A percentile compares a stretch with the other conserved stretches of the same genome.
Conservation (phyloP, 2,113 vertebrate genomes). For the Hydrolagus affinis region DNA sequence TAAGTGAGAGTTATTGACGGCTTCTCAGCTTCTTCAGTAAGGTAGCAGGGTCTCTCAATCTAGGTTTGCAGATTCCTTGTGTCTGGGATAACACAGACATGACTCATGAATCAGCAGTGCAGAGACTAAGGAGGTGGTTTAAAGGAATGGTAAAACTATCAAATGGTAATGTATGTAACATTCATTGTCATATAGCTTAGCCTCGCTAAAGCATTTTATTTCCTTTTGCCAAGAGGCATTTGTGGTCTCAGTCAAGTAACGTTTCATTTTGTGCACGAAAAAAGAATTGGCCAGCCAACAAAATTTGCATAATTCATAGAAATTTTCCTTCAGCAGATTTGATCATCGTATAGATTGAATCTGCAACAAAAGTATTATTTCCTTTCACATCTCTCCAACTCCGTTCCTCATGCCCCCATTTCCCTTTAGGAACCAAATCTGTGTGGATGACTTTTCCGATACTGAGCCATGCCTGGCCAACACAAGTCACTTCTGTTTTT, state of each 20-base stretch:
- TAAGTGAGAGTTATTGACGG: not conserved
- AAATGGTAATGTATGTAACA: slow-evolving; percentile 31
- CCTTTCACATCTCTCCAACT: not conserved
- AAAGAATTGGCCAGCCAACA: not conserved
- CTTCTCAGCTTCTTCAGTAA: slow-evolving; percentile 14
- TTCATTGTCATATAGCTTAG: slow-evolving; percentile 14
- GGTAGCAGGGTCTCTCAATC: slow-evolving; percentile 11
- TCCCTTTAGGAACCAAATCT: too few species aligned
- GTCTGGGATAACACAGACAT: slow-evolving; percentile 29
- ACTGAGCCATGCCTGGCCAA: too few species aligned
- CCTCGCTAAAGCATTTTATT: slow-evolving; percentile 20
- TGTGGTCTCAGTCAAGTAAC: not conserved
- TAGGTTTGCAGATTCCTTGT: slow-evolving; percentile 20
- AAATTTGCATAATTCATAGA: not conserved
- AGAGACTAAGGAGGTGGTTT: slow-evolving; percentile 5
- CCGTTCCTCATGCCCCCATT: not conserved
- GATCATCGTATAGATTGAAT: not conserved
- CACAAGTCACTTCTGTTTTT: too few species aligned
- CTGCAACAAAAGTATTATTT: not conserved
- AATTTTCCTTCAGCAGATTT: not conserved
- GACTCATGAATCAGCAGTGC: slow-evolving; percentile 30
- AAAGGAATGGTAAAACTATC: slow-evolving; percentile 29
- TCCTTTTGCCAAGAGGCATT: not conserved
- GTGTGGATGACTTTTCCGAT: too few species aligned
- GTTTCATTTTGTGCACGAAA: slow-evolving; percentile 5